Base-by-base conservation (phyloP, 1,140 invertebrate species). In the Lordiphosa stackelbergi region DNA sequence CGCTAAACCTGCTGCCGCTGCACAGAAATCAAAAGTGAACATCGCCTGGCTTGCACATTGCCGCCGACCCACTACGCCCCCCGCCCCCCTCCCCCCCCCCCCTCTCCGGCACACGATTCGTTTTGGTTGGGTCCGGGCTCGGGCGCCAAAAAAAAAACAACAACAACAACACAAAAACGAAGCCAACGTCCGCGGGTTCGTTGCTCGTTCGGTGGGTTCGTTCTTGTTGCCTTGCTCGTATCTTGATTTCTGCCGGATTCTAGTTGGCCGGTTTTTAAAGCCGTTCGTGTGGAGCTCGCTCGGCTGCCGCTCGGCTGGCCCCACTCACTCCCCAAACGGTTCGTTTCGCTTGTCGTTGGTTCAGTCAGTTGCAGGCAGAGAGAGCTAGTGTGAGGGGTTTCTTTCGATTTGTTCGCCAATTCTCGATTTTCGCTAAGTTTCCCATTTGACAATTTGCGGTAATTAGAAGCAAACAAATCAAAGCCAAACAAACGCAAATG, bases 21-120 rank as follows among this genome's bases (percentile, higher is more conserved):
- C 78, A 84, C 77, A 77, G 77, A 83, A 83, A 83, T 73, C 77
- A 83, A 83, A 83, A 83, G 77, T 83, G 72, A 83, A 84, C 77
- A 73, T 69, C 69, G 73, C 65, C 43, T 77, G 51, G 52, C 74
- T 68, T 75, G 73, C 73, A 77, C 53, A 61, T 68, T 54, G 58
- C 53, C 38, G 13, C 31, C 43, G 52, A 38, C 45, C 24, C 35
- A 16, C 37, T 2, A 31, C 10, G 28, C 22, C 16, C 22, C 5
- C 12, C 47, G 10, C 19, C 1, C 34, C 3, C 16, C 6, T 2
- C 9, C 19, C 12, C 4, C 3, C 16, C 6, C 4, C 9, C 19
- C 12, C 4, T 10, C 31, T 36, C 48, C 11, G n/a, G 10, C n/a
- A 3, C 8, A 8, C n/a, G 19, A n/a, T 5, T 22, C 24, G 11